These are phyloP conservation scores for pig (Sus scrofa) DNA, from an alignment of 2,113 vertebrate genomes.

Conservation along the genomic window T2T-Sscrofa CM000813.6:76670001-76670500, in stretches of 20 bases:
- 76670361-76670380: neutral
- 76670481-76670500: neutral
- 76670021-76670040: conserved; percentile 37
- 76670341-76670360: neutral
- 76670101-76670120: conserved; percentile 69
- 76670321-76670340: neutral
- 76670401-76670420: neutral
- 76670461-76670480: neutral
- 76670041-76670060: conserved; percentile 61
- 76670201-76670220: conserved; percentile 72
- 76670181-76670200: conserved; percentile 38
- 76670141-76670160: conserved; percentile 40
- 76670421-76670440: neutral
- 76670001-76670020: conserved; percentile 73
- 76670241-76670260: conserved; percentile 65
- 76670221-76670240: conserved; percentile 61
- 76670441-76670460: neutral
- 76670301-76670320: neutral
- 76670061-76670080: conserved; percentile 65
- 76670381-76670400: neutral
- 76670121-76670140: conserved; percentile 65
- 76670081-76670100: conserved; percentile 74
- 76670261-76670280: neutral
- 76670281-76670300: neutral
- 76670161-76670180: conserved; percentile 2